phyloP scores from a whole-genome alignment of 2,888 invertebrate genomes.

The Sarcophaga variegata region DNA sequence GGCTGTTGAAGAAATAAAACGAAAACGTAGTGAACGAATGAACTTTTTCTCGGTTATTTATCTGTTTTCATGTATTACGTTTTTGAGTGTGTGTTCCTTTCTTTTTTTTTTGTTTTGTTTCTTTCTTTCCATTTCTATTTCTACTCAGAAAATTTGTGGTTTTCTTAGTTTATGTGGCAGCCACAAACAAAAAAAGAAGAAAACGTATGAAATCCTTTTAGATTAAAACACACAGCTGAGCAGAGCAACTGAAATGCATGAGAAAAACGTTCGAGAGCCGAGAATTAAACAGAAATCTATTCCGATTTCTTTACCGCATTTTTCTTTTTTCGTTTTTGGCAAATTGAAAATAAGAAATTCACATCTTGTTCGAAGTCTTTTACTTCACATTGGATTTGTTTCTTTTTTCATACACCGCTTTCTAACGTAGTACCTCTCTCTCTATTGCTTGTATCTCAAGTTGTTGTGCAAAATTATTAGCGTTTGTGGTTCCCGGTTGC shows the following conservation, averaged over 20 bases:
- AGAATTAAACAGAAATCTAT: conserved; percentile 53
- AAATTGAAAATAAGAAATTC: conserved; percentile 72
- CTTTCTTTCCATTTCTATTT: conserved; percentile 17
- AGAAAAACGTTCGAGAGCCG: conserved; percentile 22
- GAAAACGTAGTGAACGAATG: conserved; percentile 29
- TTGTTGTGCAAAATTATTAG: conserved; percentile 70
- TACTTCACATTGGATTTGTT: background rate
- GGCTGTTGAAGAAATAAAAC: background rate
- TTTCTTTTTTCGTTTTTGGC: conserved; percentile 60
- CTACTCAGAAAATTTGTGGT: conserved; percentile 43
- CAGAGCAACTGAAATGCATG: background rate
- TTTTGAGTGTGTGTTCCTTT: conserved; percentile 34
- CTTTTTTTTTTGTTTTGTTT: conserved; percentile 23
- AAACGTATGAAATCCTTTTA: conserved; percentile 31
- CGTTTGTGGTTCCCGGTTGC: conserved; percentile 67
- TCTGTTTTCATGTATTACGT: conserved; percentile 69
- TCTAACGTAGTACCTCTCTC: background rate
- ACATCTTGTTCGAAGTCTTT: conserved; percentile 61
- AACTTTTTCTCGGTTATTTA: conserved; percentile 64
- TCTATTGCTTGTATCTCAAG: conserved; percentile 43
- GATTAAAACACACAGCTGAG: conserved; percentile 69
- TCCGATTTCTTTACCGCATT: background rate
- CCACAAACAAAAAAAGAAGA: conserved; percentile 13
- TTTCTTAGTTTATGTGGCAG: conserved; percentile 43
- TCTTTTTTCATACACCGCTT: background rate